Base-by-base conservation (phyloP, 2,888 invertebrate genomes). In the Drosophila prostipennis region DNA sequence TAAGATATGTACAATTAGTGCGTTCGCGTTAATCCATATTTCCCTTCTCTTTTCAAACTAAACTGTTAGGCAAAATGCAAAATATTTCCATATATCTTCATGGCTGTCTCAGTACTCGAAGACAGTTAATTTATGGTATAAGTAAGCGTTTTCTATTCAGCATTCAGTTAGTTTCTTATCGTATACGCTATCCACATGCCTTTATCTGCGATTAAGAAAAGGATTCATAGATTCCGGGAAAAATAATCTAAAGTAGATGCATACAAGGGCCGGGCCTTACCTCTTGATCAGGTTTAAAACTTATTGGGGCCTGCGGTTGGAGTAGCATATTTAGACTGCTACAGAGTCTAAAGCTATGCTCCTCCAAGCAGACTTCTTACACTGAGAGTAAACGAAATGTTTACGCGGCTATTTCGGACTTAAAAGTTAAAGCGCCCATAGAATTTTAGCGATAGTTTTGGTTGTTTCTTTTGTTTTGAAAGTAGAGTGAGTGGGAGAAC, bases 371-470 rank as follows among this genome's bases (percentile, higher is more conserved):
- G 61, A 23, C 10, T 43, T 51, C 37, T 53, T 64, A 45, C 48
- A 48, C 29, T 57, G 48, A 56, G 54, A 46, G 71, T 65, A 89
- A 90, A 83, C 89, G 90, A 90, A 90, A 90, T 90, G 81, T 90
- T 90, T 90, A 90, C 87, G 89, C 90, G 90, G 90, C 89, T 90
- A 90, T 90, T 90, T 90, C 90, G 88, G 90, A 80, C 90, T 90
- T 74, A 78, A 84, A 88, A 90, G 90, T 90, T 90, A 89, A 83
- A 87, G 90, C 90, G 90, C 90, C 90, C 90, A 89, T 80, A 42
- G 42, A 76, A 76, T 67, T 67, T 51, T 63, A 68, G 76, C 72
- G 64, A 72, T 64, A 49, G 61, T 57, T 74, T 75, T 67, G 70
- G 69, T 64, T 77, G 68, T 46, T 76, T 59, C 4, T 49, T 54